Evolutionary conservation across 2,888 invertebrate species (phyloP), one percentile per base, ranked within the genome.

Genomic region (Netelia melanura): DNA sequence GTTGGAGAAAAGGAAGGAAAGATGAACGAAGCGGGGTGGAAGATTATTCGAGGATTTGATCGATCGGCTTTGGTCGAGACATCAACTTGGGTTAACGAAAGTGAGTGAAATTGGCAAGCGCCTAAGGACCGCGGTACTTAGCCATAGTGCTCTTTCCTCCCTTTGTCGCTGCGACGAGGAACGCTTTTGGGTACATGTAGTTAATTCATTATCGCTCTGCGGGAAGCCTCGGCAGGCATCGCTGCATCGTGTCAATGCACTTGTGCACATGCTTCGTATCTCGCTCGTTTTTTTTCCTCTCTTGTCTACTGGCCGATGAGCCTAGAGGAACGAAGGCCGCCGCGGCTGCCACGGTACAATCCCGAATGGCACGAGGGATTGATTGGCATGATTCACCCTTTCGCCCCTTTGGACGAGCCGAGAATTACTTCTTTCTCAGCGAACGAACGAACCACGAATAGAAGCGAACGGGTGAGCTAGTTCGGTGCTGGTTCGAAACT

Each of bases 131-230:
- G 2, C 48, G 52, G 48, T 48, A 80, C n/a, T 74, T 48, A 48
- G 58, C 58, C 58, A 67, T 58, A 74, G 56, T 58, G 56, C 21
- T 54, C 65, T 44, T 21, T 64, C 43, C 25, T 38, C 17, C 54
- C 38, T 52, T 72, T 14, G 61, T 77, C 64, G 44, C 64, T 43
- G n/a, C 48, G 56, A 82, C 67, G 54, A 77, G 61, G 80, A 62
- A 65, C 74, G 82, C 38, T 6, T 38, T 74, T 61, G 77, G 75
- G 77, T 85, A 86, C 86, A 83, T 87, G 81, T 88, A 89, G 89
- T 89, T 90, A 89, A 90, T 89, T 90, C 89, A 89, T 90, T 89
- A 89, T 87, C 87, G 87, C 88, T 71, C 87, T 68, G 85, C 86
- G 87, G 87, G 87, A 82, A 81, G 81, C 62, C 85, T 30, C 44